Evolutionary conservation across 1,140 invertebrate species (phyloP).

Genomic region (Papilio helenus): DNA sequence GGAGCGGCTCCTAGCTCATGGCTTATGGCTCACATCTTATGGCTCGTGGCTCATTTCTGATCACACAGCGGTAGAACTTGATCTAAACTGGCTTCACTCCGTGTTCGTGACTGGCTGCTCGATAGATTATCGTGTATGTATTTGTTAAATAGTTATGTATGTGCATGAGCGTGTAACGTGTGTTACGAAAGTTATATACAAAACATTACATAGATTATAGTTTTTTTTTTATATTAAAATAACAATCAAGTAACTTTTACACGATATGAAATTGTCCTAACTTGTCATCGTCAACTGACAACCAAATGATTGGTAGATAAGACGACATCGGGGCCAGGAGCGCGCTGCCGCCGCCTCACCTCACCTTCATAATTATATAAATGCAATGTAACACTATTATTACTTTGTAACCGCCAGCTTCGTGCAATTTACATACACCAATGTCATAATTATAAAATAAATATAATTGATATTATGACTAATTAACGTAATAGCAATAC

Average conservation of each 20-base stretch:
- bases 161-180: not conserved
- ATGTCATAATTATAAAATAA: slow-evolving; percentile 4
- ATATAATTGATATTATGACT: not conserved
- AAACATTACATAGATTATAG: not conserved
- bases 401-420: not conserved
- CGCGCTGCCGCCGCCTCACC: not conserved
- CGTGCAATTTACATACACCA: not conserved
- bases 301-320: not conserved
- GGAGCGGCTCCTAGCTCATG: not conserved
- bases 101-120: not conserved
- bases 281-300: not conserved
- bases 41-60: not conserved
- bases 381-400: not conserved
- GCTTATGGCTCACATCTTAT: not conserved
- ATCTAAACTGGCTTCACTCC: not conserved
- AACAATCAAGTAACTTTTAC: not conserved
- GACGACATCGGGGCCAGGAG: not conserved
- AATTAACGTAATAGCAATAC: not conserved
- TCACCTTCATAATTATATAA: not conserved
- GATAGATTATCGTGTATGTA: not conserved
- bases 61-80: not conserved
- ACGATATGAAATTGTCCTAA: too few relatives aligned
- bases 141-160: not conserved
- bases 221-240: not conserved
- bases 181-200: not conserved